phyloP scores from a whole-genome alignment of 2,797 vertebrate species.

The Scarus forsteni region DNA sequence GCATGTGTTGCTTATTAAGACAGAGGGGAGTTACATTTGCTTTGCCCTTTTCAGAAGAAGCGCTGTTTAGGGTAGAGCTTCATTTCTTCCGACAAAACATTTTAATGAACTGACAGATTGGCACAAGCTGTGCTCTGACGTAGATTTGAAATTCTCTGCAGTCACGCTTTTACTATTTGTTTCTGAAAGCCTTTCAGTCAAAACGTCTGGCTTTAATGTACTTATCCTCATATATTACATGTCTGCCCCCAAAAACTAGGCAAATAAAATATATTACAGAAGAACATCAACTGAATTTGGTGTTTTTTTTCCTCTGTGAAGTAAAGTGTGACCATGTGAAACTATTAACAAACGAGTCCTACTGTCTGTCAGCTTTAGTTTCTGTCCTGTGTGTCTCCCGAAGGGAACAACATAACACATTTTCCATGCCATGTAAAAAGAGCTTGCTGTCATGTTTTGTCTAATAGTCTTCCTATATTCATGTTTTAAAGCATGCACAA shows the following conservation, averaged over 20 bases:
- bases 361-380: constrained; percentile 8
- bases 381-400: background rate
- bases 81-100: constrained; percentile 7
- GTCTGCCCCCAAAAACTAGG: no score
- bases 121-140: background rate
- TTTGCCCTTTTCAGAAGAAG: constrained; percentile 7
- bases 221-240: background rate
- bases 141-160: background rate
- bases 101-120: constrained; percentile 9
- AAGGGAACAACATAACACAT: background rate
- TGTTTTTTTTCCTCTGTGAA: no score
- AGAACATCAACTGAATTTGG: no score
- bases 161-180: background rate
- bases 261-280: no score
- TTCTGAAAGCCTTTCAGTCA: constrained; percentile 16
- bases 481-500: constrained; percentile 1
- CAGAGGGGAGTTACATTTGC: background rate
- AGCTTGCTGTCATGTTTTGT: constrained; percentile 6
- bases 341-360: background rate
- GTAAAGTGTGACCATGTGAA: background rate
- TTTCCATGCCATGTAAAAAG: background rate
- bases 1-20: constrained; percentile 1
- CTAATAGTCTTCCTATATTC: background rate
- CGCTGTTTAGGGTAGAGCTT: background rate
- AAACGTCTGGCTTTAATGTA: background rate